These are phyloP conservation scores for Pangasius krempfi DNA, from an alignment of 2,797 vertebrate genomes.

Conservation along the genomic window DNA sequence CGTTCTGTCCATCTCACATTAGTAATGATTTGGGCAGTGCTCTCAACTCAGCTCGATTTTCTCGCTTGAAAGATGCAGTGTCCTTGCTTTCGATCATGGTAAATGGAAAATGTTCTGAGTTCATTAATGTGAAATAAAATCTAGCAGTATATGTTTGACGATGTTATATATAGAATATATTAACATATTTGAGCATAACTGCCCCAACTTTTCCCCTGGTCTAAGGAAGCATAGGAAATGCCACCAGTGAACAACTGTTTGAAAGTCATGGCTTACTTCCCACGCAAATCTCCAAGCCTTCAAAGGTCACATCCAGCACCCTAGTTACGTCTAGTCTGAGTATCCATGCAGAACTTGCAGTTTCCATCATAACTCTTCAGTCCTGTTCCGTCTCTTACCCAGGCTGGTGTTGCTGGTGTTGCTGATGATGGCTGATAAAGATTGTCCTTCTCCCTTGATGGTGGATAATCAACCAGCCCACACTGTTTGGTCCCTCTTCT, in stretches of 20 bases:
- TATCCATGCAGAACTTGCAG: not conserved
- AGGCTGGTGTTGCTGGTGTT: not conserved
- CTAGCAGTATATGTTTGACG: not conserved
- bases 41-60: not conserved
- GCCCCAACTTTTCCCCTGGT: not conserved
- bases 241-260: not conserved
- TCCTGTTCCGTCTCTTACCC: not conserved
- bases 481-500: not conserved
- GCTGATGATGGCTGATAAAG: not conserved
- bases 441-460: not conserved
- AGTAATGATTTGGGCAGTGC: not conserved
- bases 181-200: not conserved
- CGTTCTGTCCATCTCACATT: not conserved
- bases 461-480: not conserved
- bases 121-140: not conserved
- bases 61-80: not conserved
- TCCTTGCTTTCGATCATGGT: not conserved
- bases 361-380: not conserved
- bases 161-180: not conserved
- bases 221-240: not conserved
- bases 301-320: not conserved
- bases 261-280: not conserved
- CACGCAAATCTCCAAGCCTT: too few species aligned
- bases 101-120: not conserved
- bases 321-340: not conserved